These are phyloP conservation scores for Neocrepidodera transversa DNA, from an alignment of 2,888 invertebrate species.

Conservation along the genomic window DNA sequence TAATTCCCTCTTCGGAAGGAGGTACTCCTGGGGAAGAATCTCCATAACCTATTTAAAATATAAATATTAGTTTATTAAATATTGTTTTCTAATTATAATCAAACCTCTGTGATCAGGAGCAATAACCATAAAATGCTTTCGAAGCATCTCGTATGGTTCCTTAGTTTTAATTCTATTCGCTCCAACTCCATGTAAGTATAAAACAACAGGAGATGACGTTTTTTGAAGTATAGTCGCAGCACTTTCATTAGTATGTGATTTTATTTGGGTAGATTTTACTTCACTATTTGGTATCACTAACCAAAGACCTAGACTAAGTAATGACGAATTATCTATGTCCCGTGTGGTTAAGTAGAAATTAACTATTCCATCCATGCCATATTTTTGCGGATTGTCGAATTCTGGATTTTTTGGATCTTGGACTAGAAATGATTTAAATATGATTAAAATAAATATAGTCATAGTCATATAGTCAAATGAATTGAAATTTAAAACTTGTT, in stretches of 20 bases:
- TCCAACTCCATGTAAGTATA: slow-evolving; percentile 48
- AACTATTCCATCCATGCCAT: slow-evolving; percentile 41
- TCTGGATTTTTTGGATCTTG: slow-evolving; percentile 44
- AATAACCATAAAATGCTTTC: slow-evolving; percentile 76
- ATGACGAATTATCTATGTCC: slow-evolving; percentile 53
- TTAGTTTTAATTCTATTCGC: slow-evolving; percentile 39
- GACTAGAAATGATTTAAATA: too few relatives aligned
- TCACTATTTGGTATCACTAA: slow-evolving; percentile 43
- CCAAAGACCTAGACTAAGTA: slow-evolving; percentile 55
- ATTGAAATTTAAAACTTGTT: too few relatives aligned
- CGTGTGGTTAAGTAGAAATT: slow-evolving; percentile 45
- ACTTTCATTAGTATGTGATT: slow-evolving; percentile 20
- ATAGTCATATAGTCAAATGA: too few relatives aligned
- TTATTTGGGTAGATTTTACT: slow-evolving; percentile 16
- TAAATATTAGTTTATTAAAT: too few relatives aligned
- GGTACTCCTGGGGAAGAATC: slow-evolving; percentile 50
- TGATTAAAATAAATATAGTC: too few relatives aligned
- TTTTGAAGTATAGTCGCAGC: slow-evolving; percentile 35
- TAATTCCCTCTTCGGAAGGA: slow-evolving; percentile 51
- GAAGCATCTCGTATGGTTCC: slow-evolving; percentile 61
- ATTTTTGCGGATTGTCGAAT: slow-evolving; percentile 43
- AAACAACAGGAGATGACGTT: slow-evolving; percentile 39
- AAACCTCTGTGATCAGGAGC: slow-evolving; percentile 82
- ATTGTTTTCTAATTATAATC: too few relatives aligned
- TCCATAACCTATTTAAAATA: slow-evolving; percentile 50